A percentile compares a stretch with the other conserved stretches of the same genome.
Evolutionary conservation across 2,113 vertebrate species (phyloP).

Genomic region (Bos indicus): DNA sequence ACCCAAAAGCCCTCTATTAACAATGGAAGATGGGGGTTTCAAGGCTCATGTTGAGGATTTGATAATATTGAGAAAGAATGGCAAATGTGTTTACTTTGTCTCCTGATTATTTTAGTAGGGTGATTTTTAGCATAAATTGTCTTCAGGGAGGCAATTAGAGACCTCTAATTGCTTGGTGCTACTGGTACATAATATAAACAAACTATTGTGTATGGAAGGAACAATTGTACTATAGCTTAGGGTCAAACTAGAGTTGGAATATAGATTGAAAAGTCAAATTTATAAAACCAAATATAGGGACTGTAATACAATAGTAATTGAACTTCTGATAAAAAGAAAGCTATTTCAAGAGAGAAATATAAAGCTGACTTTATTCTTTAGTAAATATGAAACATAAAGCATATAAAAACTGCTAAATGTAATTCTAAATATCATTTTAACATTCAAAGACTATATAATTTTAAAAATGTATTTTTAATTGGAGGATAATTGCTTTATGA

Average conservation of each 20-base stretch:
- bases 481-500: neutral
- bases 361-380: neutral
- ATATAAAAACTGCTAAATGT: neutral
- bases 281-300: neutral
- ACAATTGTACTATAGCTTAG: neutral
- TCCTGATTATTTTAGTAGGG: neutral
- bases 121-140: neutral
- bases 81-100: neutral
- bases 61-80: neutral
- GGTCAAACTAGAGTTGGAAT: neutral
- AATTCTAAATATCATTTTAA: neutral
- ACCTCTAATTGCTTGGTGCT: neutral
- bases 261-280: neutral
- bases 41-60: neutral
- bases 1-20: neutral
- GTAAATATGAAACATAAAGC: neutral
- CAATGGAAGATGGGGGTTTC: neutral
- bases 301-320: neutral
- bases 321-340: neutral
- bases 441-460: neutral
- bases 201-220: neutral
- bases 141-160: neutral
- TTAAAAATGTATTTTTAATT: neutral
- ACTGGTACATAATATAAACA: neutral
- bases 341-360: neutral